Conservation (phyloP, 2,888 invertebrate species). For the Mesorhabditis spiculigera region DNA sequence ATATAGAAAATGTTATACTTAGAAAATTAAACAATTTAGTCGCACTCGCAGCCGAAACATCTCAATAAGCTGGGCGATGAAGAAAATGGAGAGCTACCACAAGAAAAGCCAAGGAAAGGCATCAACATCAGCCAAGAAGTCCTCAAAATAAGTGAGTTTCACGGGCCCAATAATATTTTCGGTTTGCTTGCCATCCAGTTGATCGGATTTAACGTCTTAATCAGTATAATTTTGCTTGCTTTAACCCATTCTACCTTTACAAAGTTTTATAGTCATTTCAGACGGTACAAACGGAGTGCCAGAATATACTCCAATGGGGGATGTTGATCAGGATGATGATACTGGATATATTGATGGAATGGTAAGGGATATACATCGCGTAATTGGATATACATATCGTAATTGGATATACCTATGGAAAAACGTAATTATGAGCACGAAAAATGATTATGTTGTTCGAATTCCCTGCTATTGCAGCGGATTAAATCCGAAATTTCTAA, state of each 20-base stretch:
- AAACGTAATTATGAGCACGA: too few species aligned
- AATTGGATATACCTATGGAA: too few species aligned
- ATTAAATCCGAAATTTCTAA: background rate
- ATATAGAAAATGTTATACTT: too few species aligned
- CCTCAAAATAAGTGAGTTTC: constrained; percentile 24
- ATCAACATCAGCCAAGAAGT: constrained; percentile 32
- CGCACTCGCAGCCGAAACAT: constrained; percentile 21
- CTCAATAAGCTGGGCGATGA: background rate
- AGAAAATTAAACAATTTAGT: constrained; percentile 15
- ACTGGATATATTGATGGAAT: background rate
- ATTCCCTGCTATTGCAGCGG: too few species aligned
- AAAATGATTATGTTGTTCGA: too few species aligned
- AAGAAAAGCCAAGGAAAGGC: constrained; percentile 23
- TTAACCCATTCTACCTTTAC: background rate
- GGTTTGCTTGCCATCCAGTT: background rate
- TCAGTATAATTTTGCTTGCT: too few species aligned
- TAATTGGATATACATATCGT: too few species aligned
- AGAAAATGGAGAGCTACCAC: constrained; percentile 14
- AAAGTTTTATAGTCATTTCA: background rate
- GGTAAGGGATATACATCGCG: too few species aligned
- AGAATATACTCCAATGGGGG: constrained; percentile 2
- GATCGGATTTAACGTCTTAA: too few species aligned
- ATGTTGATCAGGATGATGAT: background rate
- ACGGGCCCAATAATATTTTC: too few species aligned
- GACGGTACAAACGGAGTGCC: background rate